Conservation (phyloP, 2,113 vertebrate species). For the Microcebus ravelobensis region DNA sequence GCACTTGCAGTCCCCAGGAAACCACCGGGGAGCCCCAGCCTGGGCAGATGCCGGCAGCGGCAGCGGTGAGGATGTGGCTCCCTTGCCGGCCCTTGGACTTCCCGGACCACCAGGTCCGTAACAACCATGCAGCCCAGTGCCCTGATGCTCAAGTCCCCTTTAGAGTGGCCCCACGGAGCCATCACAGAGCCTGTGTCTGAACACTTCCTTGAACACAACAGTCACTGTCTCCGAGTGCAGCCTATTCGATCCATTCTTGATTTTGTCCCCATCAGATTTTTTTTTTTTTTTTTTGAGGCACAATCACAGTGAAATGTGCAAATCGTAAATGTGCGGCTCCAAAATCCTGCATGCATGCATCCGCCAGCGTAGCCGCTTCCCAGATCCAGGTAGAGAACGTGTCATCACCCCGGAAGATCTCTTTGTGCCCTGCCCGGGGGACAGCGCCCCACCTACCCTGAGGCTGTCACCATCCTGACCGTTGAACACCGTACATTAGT, state of each 20-base stretch:
- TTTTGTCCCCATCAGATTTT: background rate
- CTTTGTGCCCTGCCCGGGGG: background rate
- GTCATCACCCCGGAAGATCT: background rate
- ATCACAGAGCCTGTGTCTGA: background rate
- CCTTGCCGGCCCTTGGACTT: rapidly evolving
- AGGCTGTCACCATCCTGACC: background rate
- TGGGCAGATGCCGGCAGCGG: background rate
- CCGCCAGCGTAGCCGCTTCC: rapidly evolving
- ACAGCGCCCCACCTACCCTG: too few relatives aligned
- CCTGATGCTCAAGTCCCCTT: background rate
- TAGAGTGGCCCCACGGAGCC: background rate
- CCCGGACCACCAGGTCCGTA: background rate
- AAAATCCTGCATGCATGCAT: rapidly evolving
- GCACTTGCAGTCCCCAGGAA: background rate
- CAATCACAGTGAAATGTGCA: background rate
- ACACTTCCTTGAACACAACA: background rate
- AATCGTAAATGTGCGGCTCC: background rate
- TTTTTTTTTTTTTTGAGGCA: background rate
- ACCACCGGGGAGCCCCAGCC: background rate
- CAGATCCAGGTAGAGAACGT: background rate
- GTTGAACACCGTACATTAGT: background rate
- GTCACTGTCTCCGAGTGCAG: background rate
- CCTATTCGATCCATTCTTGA: background rate
- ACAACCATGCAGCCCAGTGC: rapidly evolving
- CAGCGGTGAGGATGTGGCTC: background rate